phyloP scores from a whole-genome alignment of 2,888 invertebrate genomes.

The Adelphocoris suturalis region DNA sequence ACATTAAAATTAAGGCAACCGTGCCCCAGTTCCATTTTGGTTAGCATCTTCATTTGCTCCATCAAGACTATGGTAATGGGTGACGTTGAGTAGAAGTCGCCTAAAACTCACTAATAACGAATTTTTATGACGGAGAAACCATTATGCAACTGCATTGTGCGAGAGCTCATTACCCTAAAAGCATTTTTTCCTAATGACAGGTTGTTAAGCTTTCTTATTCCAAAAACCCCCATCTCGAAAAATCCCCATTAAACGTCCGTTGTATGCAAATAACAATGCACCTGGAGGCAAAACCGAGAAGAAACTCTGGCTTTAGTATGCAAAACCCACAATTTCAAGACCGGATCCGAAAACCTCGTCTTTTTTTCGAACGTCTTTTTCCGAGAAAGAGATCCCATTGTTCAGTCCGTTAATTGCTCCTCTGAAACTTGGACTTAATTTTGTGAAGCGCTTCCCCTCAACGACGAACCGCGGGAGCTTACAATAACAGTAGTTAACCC shows the following conservation, averaged over 20 bases:
- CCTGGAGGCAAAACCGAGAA: slow-evolving; percentile 14
- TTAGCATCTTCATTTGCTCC: too few relatives aligned
- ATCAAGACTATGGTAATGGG: too few relatives aligned
- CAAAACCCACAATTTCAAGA: background rate
- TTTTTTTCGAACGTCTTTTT: slow-evolving; percentile 29
- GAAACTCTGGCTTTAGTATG: background rate
- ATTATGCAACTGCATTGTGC: slow-evolving; percentile 13
- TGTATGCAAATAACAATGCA: background rate
- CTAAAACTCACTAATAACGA: background rate
- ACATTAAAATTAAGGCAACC: too few relatives aligned
- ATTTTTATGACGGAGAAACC: background rate
- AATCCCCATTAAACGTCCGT: slow-evolving; percentile 4
- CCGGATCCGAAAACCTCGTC: background rate
- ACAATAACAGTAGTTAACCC: slow-evolving; percentile 13
- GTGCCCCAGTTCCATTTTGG: too few relatives aligned
- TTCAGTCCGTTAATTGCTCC: slow-evolving; percentile 14
- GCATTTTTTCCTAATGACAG: background rate
- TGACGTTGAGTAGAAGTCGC: too few relatives aligned
- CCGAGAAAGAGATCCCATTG: slow-evolving; percentile 24
- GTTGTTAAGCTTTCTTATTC: slow-evolving; percentile 9
- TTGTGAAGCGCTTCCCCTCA: background rate
- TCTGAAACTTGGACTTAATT: slow-evolving; percentile 30
- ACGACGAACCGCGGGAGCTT: background rate
- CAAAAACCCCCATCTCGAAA: background rate
- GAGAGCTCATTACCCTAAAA: background rate